Base-by-base conservation (phyloP, 1,140 invertebrate species). In the Meteorus sp. region DNA sequence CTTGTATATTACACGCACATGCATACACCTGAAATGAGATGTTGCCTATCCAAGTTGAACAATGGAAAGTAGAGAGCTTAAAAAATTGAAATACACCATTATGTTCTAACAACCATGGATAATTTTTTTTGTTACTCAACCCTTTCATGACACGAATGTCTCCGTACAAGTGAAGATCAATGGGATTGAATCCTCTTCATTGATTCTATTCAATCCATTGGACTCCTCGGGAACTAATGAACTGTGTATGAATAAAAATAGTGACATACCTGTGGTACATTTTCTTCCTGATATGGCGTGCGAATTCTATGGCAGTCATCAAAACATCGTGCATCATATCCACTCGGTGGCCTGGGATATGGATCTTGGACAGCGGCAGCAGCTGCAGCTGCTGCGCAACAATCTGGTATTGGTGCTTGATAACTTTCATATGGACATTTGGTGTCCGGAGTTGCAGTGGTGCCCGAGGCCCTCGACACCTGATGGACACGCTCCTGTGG, bases 401-500 rank as follows among this genome's bases (percentile, higher is more conserved):
- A 80, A 39, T 80, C 78, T 25, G 78, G 78, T 54, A 80, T 80
- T 43, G 77, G 76, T 2, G 75, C 63, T 51, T 69, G 70, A 62
- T 78, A 79, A 45, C 66, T 56, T 15, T 80, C 77, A 50, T 78
- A 80, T 1, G 77, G 77, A 41, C 74, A 78, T 61, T 80, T 80
- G 7, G 75, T 74, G 19, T 70, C 64, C n/a, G 71, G 61, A 59
- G 66, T 35, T n/a, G n/a, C n/a, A 57, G 54, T 51, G 57, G 50
- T 48, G 56, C 37, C 52, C 8, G 55, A 7, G 17, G 44, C 37
- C 65, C 67, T 53, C 11, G 66, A 66, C 41, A 65, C 69, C 61
- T 80, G 78, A 59, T 79, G 78, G 52, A 79, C 74, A 43, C 78
- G 70, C 63, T 80, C 78, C 59, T 79, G 76, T 53, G 77, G 78